These are phyloP conservation scores for Arrhopalites spinosus DNA, from an alignment of 2,888 invertebrate genomes.

Conservation along the genomic window DNA sequence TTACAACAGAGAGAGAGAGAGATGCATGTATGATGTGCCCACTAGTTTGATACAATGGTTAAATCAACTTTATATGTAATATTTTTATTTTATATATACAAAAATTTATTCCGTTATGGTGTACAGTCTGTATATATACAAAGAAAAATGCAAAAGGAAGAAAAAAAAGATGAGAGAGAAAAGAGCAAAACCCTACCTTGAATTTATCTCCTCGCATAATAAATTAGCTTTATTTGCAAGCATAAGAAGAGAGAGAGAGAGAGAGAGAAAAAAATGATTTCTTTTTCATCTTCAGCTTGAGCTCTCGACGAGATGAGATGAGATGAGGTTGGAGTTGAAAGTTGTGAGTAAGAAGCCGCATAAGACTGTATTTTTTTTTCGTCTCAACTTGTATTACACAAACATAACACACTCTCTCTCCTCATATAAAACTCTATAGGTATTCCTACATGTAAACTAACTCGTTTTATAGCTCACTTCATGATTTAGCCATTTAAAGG, in stretches of 20 bases:
- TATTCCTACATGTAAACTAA: background rate
- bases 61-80: no score
- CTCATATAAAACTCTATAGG: background rate
- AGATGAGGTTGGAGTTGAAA: background rate
- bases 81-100: no score
- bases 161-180: background rate
- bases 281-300: background rate
- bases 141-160: background rate
- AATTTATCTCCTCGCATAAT: slow-evolving; percentile 1
- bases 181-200: slow-evolving; percentile 4
- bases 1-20: no score
- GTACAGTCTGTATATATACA: no score
- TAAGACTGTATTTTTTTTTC: no score
- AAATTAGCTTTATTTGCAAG: slow-evolving; percentile 7
- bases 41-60: no score
- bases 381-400: background rate
- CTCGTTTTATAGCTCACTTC: slow-evolving; percentile 9
- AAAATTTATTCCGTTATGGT: no score
- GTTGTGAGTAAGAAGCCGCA: background rate
- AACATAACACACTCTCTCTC: background rate
- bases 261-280: background rate
- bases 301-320: background rate
- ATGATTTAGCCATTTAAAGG: slow-evolving; percentile 30
- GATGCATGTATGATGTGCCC: no score
- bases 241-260: background rate